Percentiles rank a stretch among this genome's conserved stretches.
phyloP scores from a whole-genome alignment of 1,140 invertebrate genomes.

The Chelonus insularis region DNA sequence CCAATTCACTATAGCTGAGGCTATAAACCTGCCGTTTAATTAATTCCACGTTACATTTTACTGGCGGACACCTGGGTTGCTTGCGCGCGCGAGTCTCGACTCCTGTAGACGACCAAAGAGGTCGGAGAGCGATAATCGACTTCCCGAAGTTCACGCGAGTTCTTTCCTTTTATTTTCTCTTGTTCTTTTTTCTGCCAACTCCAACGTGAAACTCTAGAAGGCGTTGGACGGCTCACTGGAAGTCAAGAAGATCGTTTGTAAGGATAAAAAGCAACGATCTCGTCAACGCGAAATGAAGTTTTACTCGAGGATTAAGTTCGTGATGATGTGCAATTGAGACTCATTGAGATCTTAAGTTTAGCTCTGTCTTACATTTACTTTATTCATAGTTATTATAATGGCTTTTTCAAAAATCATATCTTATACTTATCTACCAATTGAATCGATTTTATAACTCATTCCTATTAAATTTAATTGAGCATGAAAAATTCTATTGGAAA shows the following conservation, averaged over 20 bases:
- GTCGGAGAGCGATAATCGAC: neutral
- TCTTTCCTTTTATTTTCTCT: neutral
- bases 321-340: constrained; percentile 17
- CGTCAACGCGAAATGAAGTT: constrained; percentile 17
- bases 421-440: no score
- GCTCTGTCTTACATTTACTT: no score
- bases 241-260: constrained; percentile 11
- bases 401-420: no score
- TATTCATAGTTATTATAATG: no score
- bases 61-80: constrained; percentile 24
- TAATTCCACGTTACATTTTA: constrained; percentile 30
- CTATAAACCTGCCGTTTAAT: constrained; percentile 34
- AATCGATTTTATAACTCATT: no score
- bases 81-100: neutral
- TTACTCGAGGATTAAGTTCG: constrained; percentile 8
- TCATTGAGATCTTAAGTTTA: constrained; percentile 15
- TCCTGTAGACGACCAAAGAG: neutral
- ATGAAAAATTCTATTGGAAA: no score
- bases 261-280: constrained; percentile 19
- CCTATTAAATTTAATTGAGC: no score
- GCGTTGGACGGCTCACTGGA: constrained; percentile 4
- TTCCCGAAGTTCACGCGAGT: constrained; percentile 4
- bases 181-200: neutral
- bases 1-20: constrained; percentile 28
- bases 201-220: constrained; percentile 16